Evolutionary conservation across 2,113 vertebrate genomes (phyloP), one percentile per base, ranked within the genome.

Genomic region (Regulus satrapa): DNA sequence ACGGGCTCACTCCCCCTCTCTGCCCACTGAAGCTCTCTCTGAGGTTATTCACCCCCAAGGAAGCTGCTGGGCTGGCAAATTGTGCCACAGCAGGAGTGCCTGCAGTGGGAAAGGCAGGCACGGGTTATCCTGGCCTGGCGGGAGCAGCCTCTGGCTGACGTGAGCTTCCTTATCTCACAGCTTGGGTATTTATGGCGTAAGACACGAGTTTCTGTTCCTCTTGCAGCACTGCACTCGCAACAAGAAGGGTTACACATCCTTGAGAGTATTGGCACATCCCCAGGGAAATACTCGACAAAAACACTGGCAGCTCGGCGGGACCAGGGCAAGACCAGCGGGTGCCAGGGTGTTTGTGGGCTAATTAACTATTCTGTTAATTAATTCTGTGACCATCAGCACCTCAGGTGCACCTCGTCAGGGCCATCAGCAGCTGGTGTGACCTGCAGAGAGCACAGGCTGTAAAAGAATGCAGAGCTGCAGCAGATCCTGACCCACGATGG

Each of bases 341-440:
- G 43, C 62, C 1, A 5, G 29, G 26, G 19, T 3, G 18, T 12
- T 20, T n/a, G 41, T 4, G 36, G 45, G 10, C 40, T 55, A 43
- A 68, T 86, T 43, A 59, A 51, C 18, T 0, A 15, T 14, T 52
- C 14, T 52, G 83, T 1, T n/a, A n/a, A n/a, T n/a, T n/a, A n/a
- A n/a, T n/a, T n/a, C 14, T 52, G 83, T 1, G 36, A 18, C 28
- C 63, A 52, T 23, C 83, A 86, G 72, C 83, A 76, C 11, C 59
- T 58, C 51, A 18, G 26, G 26, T 9, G 21, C 56, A 72, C 32
- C 67, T n/a, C 12, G 0, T 5, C 41, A 24, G 0, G 10, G 38
- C 0, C 0, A 1, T 6, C 45, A 88, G 67, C 68, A 96, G 66
- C 83, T 32, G 14, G 68, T 49, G 68, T 10, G 76, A 87, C 79